These are phyloP conservation scores for Turdus rufiventris DNA, from an alignment of 2,113 vertebrate species.

Conservation along the genomic window DNA sequence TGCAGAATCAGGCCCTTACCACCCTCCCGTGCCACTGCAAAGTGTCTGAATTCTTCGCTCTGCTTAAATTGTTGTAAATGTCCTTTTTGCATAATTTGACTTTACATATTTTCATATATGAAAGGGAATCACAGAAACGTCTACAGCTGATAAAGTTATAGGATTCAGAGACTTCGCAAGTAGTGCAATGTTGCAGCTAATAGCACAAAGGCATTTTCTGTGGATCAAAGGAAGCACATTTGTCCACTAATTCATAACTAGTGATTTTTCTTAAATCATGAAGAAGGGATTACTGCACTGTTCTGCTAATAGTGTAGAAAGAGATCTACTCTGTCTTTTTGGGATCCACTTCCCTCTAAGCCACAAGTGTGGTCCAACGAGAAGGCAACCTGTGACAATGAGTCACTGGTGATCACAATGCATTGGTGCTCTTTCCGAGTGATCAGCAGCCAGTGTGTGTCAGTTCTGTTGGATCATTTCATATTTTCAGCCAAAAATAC, in stretches of 20 bases:
- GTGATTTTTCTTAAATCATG: background rate
- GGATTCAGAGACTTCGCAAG: background rate
- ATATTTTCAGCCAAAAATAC: background rate
- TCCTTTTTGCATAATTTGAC: background rate
- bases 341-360: background rate
- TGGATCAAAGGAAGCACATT: background rate
- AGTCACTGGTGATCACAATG: background rate
- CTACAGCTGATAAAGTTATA: background rate
- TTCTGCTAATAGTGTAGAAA: background rate
- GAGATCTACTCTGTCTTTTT: background rate
- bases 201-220: background rate
- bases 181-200: background rate
- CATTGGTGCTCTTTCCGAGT: background rate
- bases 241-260: background rate
- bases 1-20: background rate
- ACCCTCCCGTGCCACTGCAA: background rate
- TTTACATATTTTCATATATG: background rate
- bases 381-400: background rate
- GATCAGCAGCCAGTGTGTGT: background rate
- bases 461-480: background rate
- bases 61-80: background rate
- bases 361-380: accelerated
- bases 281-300: background rate
- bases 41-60: background rate
- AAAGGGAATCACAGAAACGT: background rate